Base-by-base conservation (phyloP, 2,113 vertebrate genomes). In the Ploceus nigricollis region DNA sequence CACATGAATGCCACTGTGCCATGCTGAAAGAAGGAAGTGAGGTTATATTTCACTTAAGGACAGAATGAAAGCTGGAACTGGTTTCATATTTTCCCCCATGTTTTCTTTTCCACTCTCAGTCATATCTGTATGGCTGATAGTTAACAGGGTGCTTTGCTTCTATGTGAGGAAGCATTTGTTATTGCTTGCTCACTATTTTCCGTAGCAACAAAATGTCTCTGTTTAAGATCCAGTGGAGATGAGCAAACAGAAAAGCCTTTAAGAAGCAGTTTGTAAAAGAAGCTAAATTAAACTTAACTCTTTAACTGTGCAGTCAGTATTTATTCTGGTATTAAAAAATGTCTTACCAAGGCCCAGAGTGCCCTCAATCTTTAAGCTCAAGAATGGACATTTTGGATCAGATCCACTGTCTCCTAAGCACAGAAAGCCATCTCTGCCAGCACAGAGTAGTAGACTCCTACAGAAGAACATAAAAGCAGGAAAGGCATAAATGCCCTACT, bases 151-250 rank as follows among this genome's bases (percentile, higher is more conserved):
- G 47, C 83, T 88, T 87, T 75, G 45, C 69, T 89, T 83, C 72
- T 72, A 2, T 42, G 45, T 64, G 75, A 93, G 79, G 84, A 94
- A 90, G 69, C 37, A 87, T 92, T 96, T 96, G 92, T 96, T 94
- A 89, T 76, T 85, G 85, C 91, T 91, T 91, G 65, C 60, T 86
- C 77, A 20, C 65, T 91, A 56, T 88, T 96, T 82, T 82, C 93
- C 91, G 30, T 95, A 95, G 95, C 89, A 97, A 97, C 94, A 85
- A 27, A 69, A 27, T 73, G 90, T 94, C 82, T 94, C 94, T 96
- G 83, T 87, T 94, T 93, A 94, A 94, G 89, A 97, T 95, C 95
- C 83, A 85, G 57, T 5, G 54, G 73, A 91, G 92, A 91, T 87
- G 91, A 94, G 63, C 94, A 96, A 96, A 94, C 81, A 95, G 77